These are phyloP conservation scores for Andinoacara biseriatus DNA, from an alignment of 2,113 vertebrate species.

Conservation along the genomic window DNA sequence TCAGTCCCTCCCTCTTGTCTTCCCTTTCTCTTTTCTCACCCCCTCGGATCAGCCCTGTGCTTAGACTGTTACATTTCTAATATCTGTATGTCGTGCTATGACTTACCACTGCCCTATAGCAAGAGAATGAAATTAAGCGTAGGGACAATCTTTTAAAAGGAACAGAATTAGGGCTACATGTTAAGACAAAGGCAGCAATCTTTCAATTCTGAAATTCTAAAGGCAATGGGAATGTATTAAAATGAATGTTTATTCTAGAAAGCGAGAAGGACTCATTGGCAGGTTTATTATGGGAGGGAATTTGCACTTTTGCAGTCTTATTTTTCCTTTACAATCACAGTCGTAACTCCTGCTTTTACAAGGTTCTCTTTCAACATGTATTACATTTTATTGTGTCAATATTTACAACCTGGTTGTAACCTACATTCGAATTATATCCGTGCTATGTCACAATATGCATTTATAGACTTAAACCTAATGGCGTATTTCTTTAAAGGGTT, in stretches of 20 bases:
- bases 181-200: neutral
- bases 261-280: neutral
- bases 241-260: neutral
- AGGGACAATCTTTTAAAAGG: constrained; percentile 2
- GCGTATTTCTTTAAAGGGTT: constrained; percentile 40
- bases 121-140: neutral
- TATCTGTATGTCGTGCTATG: constrained; percentile 45
- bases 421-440: constrained; percentile 60
- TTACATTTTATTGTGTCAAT: constrained; percentile 70
- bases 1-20: constrained; percentile 38
- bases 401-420: constrained; percentile 70
- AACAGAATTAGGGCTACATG: neutral
- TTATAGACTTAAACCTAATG: constrained; percentile 50
- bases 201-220: neutral
- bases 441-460: constrained; percentile 65
- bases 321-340: constrained; percentile 56
- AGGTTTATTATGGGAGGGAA: constrained; percentile 25
- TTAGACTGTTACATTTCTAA: constrained; percentile 45
- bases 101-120: constrained; percentile 44
- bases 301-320: constrained; percentile 27
- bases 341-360: constrained; percentile 59
- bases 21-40: neutral
- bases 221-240: neutral
- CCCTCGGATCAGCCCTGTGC: constrained; percentile 23
- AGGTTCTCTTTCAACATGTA: constrained; percentile 57